Evolutionary conservation across 2,888 invertebrate genomes (phyloP).

Genomic region (Lochmaea crataegi): DNA sequence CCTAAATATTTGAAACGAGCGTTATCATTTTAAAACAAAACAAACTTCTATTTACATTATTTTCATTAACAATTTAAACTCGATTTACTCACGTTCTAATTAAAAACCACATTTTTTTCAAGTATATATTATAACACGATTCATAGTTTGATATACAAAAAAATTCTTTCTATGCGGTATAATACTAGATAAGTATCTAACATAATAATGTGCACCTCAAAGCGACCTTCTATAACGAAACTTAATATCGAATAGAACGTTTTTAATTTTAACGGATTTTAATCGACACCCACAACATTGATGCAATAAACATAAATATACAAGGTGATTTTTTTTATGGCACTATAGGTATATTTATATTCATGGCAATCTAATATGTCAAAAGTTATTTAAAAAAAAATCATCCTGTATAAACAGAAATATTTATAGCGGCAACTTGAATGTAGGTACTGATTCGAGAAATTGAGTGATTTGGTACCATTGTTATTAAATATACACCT

Average conservation of each 20-base stretch:
- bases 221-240: slow-evolving; percentile 27
- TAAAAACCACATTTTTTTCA: slow-evolving; percentile 18
- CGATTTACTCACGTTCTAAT: neutral
- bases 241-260: slow-evolving; percentile 12
- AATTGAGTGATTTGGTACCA: slow-evolving; percentile 8
- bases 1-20: neutral
- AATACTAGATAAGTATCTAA: neutral
- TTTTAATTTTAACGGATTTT: neutral
- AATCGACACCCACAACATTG: slow-evolving; percentile 4
- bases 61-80: neutral
- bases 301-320: slow-evolving; percentile 1
- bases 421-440: neutral
- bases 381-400: too few species aligned
- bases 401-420: too few species aligned
- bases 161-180: slow-evolving; percentile 11
- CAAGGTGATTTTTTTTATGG: neutral
- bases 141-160: slow-evolving; percentile 18
- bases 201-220: slow-evolving; percentile 31
- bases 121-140: slow-evolving; percentile 19
- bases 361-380: too few species aligned
- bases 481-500: slow-evolving; percentile 35
- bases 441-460: too few species aligned
- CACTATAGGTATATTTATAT: too few species aligned
- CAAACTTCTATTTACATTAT: neutral
- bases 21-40: neutral